phyloP scores from a whole-genome alignment of 64 coral and sea anemone genomes.

The Anthopleura sola region DNA sequence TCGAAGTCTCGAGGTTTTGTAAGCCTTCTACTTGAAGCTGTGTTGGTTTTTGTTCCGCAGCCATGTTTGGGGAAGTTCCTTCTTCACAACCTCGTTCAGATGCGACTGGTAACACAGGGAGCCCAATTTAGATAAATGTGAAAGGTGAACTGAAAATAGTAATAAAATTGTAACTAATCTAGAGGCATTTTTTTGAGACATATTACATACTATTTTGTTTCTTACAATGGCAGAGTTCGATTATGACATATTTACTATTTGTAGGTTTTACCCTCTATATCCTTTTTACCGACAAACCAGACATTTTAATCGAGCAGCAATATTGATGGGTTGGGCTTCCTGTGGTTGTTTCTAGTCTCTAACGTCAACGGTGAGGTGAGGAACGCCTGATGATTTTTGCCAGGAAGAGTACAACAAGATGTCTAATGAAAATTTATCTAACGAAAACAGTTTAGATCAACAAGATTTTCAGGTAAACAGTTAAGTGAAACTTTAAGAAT shows the following conservation, averaged over 20 bases:
- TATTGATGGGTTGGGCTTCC: neutral
- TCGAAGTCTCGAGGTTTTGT: neutral
- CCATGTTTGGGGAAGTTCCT: neutral
- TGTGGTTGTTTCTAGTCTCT: neutral
- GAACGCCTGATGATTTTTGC: neutral
- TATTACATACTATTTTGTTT: too few species aligned
- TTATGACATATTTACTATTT: too few species aligned
- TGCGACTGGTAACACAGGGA: neutral
- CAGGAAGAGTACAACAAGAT: neutral
- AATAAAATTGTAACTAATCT: too few species aligned
- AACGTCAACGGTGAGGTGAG: neutral
- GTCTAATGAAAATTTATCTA: neutral
- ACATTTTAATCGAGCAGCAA: neutral
- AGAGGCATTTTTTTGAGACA: too few species aligned
- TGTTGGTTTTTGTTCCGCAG: conserved; percentile 19
- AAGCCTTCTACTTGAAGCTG: conserved; percentile 53
- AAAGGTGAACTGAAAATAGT: too few species aligned
- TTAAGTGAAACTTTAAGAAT: neutral
- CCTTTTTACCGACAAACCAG: too few species aligned
- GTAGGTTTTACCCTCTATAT: too few species aligned
- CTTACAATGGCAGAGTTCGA: too few species aligned
- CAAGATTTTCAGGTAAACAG: conserved; percentile 2
- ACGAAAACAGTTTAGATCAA: neutral
- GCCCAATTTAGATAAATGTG: neutral
- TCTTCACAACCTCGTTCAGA: neutral